These are phyloP conservation scores for Acrocyrtus sp. DNA, from an alignment of 2,888 invertebrate species.

Conservation along the genomic window DNA sequence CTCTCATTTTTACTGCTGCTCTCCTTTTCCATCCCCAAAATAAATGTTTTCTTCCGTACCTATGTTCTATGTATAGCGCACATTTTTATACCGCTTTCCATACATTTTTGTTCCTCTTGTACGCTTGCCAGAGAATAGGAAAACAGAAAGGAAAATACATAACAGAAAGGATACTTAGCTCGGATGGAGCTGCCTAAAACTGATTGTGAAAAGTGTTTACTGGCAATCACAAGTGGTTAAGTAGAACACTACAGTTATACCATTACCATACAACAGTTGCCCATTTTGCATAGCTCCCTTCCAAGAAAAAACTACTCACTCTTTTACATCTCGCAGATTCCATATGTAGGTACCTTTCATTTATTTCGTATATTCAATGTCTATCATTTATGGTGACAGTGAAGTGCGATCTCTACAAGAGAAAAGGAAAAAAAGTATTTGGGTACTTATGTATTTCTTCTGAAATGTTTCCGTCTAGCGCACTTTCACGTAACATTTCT, in stretches of 20 bases:
- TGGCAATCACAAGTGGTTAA: background rate
- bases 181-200: background rate
- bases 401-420: background rate
- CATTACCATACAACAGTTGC: too few relatives aligned
- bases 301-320: too few relatives aligned
- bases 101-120: background rate
- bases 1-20: slow-evolving; percentile 20
- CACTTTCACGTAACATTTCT: background rate
- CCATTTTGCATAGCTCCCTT: too few relatives aligned
- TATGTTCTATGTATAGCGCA: background rate
- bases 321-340: too few relatives aligned
- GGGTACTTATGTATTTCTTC: background rate
- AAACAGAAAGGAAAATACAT: too few relatives aligned
- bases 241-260: background rate
- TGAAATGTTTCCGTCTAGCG: background rate
- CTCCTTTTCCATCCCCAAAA: background rate
- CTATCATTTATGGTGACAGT: slow-evolving; percentile 30
- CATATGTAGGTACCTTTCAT: slow-evolving; percentile 8
- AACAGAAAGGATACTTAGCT: background rate
- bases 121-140: background rate
- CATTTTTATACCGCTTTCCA: background rate
- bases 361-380: slow-evolving; percentile 11
- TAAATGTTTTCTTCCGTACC: background rate
- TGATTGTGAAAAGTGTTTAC: background rate
- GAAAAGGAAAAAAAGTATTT: background rate